These are phyloP conservation scores for Palloptera scutellata DNA, from an alignment of 2,888 invertebrate genomes.

Conservation along the genomic window DNA sequence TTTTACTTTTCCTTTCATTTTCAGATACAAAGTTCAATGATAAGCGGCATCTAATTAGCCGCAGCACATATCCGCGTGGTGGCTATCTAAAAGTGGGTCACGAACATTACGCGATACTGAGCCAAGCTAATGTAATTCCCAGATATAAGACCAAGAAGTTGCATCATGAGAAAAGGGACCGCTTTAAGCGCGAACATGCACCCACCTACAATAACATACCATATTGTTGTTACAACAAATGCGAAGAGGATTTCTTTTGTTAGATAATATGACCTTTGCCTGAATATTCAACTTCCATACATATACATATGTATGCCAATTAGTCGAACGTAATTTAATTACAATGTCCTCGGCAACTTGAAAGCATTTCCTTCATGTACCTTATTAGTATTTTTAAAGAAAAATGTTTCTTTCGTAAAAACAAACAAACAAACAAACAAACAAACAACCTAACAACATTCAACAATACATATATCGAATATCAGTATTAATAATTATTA, in stretches of 20 bases:
- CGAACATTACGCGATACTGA: constrained; percentile 51
- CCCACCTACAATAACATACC: constrained; percentile 49
- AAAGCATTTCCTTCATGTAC: too few species aligned
- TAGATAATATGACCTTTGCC: constrained; percentile 27
- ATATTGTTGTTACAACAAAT: constrained; percentile 56
- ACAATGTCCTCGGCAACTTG: too few species aligned
- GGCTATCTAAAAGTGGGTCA: constrained; percentile 58
- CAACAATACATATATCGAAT: too few species aligned
- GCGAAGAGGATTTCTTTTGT: constrained; percentile 60
- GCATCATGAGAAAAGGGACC: constrained; percentile 47
- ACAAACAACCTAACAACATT: too few species aligned
- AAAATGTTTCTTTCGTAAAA: too few species aligned
- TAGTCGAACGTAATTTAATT: too few species aligned
- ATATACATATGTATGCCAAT: too few species aligned
- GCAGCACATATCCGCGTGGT: constrained; percentile 56
- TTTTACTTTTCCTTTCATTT: constrained; percentile 8
- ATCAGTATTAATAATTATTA: not conserved
- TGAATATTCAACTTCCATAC: not conserved
- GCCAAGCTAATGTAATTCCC: constrained; percentile 50
- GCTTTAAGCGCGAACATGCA: constrained; percentile 53
- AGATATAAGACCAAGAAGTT: constrained; percentile 56
- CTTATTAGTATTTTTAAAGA: too few species aligned
- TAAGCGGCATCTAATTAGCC: constrained; percentile 49
- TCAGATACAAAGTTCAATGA: constrained; percentile 50
- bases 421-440: too few species aligned